Evolutionary conservation across 2,888 invertebrate species (phyloP).

Genomic region (Polymixis lichenea): DNA sequence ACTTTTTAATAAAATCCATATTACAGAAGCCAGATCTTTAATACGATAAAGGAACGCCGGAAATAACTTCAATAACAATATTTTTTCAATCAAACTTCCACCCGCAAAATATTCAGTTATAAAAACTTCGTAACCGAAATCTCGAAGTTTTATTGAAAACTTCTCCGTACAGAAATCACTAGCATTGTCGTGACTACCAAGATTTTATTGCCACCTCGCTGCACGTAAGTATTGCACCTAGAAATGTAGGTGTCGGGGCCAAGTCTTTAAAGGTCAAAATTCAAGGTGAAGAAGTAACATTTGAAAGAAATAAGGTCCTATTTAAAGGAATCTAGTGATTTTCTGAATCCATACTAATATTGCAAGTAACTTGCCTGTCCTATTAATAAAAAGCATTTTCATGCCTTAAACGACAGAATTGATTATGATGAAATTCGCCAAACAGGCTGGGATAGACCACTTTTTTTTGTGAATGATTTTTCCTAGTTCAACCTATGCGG

Average conservation of each 20-base stretch:
- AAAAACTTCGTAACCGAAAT: not conserved
- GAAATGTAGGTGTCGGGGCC: slow-evolving; percentile 9
- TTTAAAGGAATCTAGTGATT: not conserved
- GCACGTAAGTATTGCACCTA: slow-evolving; percentile 28
- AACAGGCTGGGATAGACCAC: too few relatives aligned
- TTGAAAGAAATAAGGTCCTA: not conserved
- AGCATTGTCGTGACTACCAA: slow-evolving; percentile 5
- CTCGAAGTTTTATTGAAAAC: slow-evolving; percentile 15
- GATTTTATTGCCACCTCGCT: slow-evolving; percentile 17
- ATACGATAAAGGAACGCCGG: not conserved
- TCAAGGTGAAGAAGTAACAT: not conserved
- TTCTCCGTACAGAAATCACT: slow-evolving; percentile 18
- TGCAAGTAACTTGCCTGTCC: not conserved
- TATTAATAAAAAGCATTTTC: not conserved
- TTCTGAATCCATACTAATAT: not conserved
- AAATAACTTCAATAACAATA: slow-evolving; percentile 2
- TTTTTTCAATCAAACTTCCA: slow-evolving; percentile 34
- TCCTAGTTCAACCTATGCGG: too few relatives aligned
- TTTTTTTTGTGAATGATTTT: too few relatives aligned
- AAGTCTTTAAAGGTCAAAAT: slow-evolving; percentile 6
- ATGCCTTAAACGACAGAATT: not conserved
- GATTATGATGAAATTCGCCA: not conserved
- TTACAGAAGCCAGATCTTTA: not conserved
- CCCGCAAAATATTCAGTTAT: slow-evolving; percentile 3
- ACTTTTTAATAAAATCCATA: not conserved